Conservation (phyloP, 1,140 invertebrate species). For the Lanistes nyassanus region DNA sequence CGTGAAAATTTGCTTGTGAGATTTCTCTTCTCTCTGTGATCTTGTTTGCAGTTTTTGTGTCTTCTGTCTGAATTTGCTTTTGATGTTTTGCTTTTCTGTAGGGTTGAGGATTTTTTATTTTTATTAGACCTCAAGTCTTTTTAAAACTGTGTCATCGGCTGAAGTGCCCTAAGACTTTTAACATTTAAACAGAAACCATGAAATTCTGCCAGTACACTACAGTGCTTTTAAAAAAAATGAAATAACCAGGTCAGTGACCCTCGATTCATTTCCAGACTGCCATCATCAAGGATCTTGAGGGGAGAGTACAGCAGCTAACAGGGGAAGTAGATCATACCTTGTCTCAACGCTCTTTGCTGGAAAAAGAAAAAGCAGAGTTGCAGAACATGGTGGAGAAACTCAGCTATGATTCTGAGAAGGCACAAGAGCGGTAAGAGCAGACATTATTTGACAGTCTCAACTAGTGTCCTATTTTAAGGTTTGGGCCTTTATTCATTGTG, state of each 20-base stretch:
- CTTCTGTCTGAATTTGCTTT: too few species aligned
- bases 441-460: too few species aligned
- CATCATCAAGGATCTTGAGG: conserved; percentile 64
- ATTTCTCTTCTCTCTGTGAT: too few species aligned
- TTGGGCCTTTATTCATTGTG: too few species aligned
- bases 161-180: too few species aligned
- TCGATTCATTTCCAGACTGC: conserved; percentile 38
- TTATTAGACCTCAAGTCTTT: too few species aligned
- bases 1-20: too few species aligned
- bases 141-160: too few species aligned
- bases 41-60: too few species aligned
- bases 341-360: conserved; percentile 47
- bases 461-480: too few species aligned
- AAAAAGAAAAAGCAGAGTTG: conserved; percentile 56
- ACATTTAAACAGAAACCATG: background rate
- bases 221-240: background rate
- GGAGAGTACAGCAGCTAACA: conserved; percentile 60
- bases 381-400: conserved; percentile 49
- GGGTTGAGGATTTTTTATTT: too few species aligned
- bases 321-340: conserved; percentile 60
- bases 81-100: too few species aligned
- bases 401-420: conserved; percentile 42
- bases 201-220: background rate
- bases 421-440: conserved; percentile 37
- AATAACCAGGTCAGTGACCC: background rate